Evolutionary conservation across 1,140 invertebrate genomes (phyloP).

Genomic region (Trachymyrmex septentrionalis): DNA sequence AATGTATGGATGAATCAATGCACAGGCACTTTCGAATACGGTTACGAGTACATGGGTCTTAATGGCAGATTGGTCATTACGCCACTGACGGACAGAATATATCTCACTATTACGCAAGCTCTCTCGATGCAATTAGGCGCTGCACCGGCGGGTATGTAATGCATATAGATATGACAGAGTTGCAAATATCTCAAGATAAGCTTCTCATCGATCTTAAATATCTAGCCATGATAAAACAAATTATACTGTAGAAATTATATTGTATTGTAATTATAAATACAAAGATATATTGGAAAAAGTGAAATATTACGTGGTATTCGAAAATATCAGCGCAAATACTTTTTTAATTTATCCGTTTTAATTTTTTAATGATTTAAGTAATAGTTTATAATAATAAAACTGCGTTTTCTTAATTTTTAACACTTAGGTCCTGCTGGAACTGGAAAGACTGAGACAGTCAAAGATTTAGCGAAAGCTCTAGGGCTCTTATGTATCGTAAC

Average conservation of each 20-base stretch:
- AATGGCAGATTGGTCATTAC: slow-evolving; percentile 96
- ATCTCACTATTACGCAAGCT: slow-evolving; percentile 96
- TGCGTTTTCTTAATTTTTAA: neutral
- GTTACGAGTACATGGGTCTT: slow-evolving; percentile 97
- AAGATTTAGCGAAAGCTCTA: slow-evolving; percentile 95
- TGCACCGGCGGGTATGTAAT: slow-evolving; percentile 91
- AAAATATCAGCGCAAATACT: neutral
- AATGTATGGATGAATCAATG: slow-evolving; percentile 94
- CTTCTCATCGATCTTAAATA: neutral
- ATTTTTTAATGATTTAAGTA: neutral
- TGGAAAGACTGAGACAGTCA: slow-evolving; percentile 96
- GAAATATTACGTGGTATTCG: neutral
- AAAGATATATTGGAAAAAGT: neutral
- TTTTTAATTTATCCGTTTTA: neutral
- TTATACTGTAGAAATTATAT: neutral
- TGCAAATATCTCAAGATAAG: neutral
- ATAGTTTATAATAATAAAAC: neutral
- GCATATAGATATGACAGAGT: neutral
- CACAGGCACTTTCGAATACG: slow-evolving; percentile 95
- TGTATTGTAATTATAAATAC: neutral
- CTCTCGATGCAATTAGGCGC: slow-evolving; percentile 95
- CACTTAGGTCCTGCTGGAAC: slow-evolving; percentile 91
- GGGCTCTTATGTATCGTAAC: slow-evolving; percentile 95
- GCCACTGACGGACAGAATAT: slow-evolving; percentile 96
- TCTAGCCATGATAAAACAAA: neutral